Evolutionary conservation across 2,113 vertebrate species (phyloP).

Genomic region (Pungitius pungitius): DNA sequence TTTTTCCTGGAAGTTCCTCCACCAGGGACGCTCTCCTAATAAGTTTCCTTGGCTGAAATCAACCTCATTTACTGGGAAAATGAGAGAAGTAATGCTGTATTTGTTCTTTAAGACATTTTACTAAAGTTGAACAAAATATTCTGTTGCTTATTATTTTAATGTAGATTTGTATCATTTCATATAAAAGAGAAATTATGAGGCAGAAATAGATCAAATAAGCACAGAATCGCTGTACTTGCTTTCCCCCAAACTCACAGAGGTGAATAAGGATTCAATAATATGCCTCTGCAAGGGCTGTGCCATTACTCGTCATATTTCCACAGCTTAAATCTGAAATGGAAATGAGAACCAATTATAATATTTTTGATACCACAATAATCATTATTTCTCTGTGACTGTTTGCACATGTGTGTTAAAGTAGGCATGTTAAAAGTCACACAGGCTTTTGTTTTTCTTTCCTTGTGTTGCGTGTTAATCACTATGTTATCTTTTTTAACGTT

Average conservation of each 20-base stretch:
- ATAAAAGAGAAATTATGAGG: slow-evolving; percentile 16
- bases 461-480: no score
- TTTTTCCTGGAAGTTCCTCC: slow-evolving; percentile 59
- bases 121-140: slow-evolving; percentile 16
- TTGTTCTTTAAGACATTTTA: slow-evolving; percentile 38
- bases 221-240: slow-evolving; percentile 13
- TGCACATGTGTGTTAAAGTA: slow-evolving; percentile 54
- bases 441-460: slow-evolving; percentile 65
- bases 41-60: slow-evolving; percentile 67
- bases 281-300: slow-evolving; percentile 16
- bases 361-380: slow-evolving; percentile 61
- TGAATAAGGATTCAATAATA: slow-evolving; percentile 60
- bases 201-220: slow-evolving; percentile 5
- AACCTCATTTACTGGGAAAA: slow-evolving; percentile 39
- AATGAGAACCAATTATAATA: slow-evolving; percentile 65
- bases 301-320: slow-evolving; percentile 53
- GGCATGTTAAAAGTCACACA: slow-evolving; percentile 61
- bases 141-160: slow-evolving; percentile 6
- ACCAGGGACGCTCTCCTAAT: slow-evolving; percentile 66
- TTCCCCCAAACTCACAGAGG: slow-evolving; percentile 34
- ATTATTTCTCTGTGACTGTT: slow-evolving; percentile 62
- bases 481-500: no score
- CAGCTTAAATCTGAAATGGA: slow-evolving; percentile 64
- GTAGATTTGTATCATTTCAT: slow-evolving; percentile 22
- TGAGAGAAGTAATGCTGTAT: slow-evolving; percentile 45